A percentile compares a stretch with the other conserved stretches of the same genome.
Evolutionary conservation across 2,888 invertebrate species (phyloP).

Genomic region (Isoperla grammatica): DNA sequence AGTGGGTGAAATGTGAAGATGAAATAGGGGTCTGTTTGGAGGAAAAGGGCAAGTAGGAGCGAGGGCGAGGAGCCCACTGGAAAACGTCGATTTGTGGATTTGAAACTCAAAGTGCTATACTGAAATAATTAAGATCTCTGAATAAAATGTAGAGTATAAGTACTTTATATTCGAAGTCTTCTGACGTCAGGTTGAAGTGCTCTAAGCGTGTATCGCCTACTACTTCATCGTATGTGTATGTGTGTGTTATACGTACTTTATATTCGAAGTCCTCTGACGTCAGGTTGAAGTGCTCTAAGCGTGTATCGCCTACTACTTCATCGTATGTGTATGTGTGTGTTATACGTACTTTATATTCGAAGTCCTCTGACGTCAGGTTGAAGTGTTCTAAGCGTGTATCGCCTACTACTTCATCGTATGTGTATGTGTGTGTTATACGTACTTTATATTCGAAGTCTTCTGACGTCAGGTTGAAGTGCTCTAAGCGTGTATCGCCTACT

Average conservation of each 20-base stretch:
- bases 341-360: too few species aligned
- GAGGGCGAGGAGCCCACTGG: too few species aligned
- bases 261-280: conserved; percentile 29
- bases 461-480: conserved; percentile 42
- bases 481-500: conserved; percentile 41
- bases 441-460: too few species aligned
- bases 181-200: conserved; percentile 42
- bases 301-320: conserved; percentile 42
- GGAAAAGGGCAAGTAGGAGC: too few species aligned
- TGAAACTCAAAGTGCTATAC: too few species aligned
- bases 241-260: conserved; percentile 36
- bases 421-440: too few species aligned
- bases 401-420: conserved; percentile 46
- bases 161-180: conserved; percentile 7
- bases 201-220: conserved; percentile 41
- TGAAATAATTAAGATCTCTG: too few species aligned
- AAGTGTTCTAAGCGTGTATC: conserved; percentile 42
- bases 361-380: conserved; percentile 46
- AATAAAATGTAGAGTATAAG: not conserved
- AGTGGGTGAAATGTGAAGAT: too few species aligned
- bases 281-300: conserved; percentile 43
- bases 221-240: conserved; percentile 49
- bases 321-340: conserved; percentile 50
- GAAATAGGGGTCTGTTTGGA: too few species aligned
- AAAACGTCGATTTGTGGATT: too few species aligned